These are phyloP conservation scores for Stenichneumon culpator DNA, from an alignment of 2,888 invertebrate genomes.

Conservation along the genomic window DNA sequence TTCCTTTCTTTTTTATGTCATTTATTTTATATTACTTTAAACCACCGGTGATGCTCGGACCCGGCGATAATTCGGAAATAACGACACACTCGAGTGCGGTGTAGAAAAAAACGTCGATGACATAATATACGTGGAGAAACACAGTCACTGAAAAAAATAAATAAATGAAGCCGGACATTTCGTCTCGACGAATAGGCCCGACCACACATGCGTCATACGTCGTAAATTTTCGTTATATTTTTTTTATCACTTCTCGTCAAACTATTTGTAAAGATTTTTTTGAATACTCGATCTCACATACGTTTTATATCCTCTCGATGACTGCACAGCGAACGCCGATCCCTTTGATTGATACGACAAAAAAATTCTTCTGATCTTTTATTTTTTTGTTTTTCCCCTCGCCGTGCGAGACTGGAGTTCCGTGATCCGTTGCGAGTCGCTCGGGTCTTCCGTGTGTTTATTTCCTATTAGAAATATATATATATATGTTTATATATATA, in stretches of 20 bases:
- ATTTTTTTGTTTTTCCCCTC: background rate
- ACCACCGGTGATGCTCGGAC: background rate
- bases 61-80: background rate
- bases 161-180: background rate
- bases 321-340: constrained; percentile 38
- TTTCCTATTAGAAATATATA: background rate
- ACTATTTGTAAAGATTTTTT: background rate
- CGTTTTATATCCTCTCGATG: constrained; percentile 35
- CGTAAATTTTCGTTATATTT: background rate
- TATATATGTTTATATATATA: background rate
- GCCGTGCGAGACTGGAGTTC: constrained; percentile 8
- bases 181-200: background rate
- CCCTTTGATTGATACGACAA: constrained; percentile 15
- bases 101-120: background rate
- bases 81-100: background rate
- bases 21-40: background rate
- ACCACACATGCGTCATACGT: constrained; percentile 2
- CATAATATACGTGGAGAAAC: background rate
- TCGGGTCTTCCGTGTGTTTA: constrained; percentile 5
- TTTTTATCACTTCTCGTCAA: constrained; percentile 23
- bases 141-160: constrained; percentile 3
- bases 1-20: background rate
- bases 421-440: background rate
- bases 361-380: background rate
- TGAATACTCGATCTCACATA: constrained; percentile 34